phyloP scores from a whole-genome alignment of 2,888 invertebrate genomes.

The Dynastes grantii region DNA sequence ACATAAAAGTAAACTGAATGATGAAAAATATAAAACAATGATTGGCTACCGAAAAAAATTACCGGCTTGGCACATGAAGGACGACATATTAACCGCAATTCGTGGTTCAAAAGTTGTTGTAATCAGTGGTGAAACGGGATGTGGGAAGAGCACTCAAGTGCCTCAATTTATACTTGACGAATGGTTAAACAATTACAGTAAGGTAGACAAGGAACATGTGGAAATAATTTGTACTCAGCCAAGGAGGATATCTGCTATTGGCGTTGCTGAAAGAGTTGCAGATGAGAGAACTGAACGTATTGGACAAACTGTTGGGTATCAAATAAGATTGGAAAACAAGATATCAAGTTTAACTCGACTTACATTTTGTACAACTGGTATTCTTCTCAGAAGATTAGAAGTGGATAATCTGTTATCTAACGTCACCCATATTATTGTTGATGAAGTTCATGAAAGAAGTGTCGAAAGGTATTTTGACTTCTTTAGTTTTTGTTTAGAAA shows the following conservation, averaged over 20 bases:
- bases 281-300: slow-evolving; percentile 87
- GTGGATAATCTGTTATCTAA: slow-evolving; percentile 83
- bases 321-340: slow-evolving; percentile 87
- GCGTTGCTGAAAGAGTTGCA: slow-evolving; percentile 93
- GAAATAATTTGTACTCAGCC: slow-evolving; percentile 96
- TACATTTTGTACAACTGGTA: slow-evolving; percentile 95
- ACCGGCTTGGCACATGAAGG: slow-evolving; percentile 82
- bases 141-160: slow-evolving; percentile 91
- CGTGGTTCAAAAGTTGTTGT: slow-evolving; percentile 79
- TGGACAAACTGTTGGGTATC: slow-evolving; percentile 80
- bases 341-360: slow-evolving; percentile 84
- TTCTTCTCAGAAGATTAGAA: slow-evolving; percentile 87
- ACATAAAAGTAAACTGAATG: slow-evolving; percentile 76
- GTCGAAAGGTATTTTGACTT: slow-evolving; percentile 79
- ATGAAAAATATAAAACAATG: slow-evolving; percentile 79
- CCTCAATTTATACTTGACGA: slow-evolving; percentile 95
- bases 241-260: slow-evolving; percentile 91
- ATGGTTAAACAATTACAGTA: slow-evolving; percentile 78
- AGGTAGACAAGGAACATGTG: slow-evolving; percentile 75
- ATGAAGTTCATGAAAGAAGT: slow-evolving; percentile 95
- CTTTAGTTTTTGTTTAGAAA: too few relatives aligned
- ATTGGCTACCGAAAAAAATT: slow-evolving; percentile 76
- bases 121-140: slow-evolving; percentile 89
- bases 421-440: slow-evolving; percentile 89
- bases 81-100: slow-evolving; percentile 79